Percentiles rank a stretch among this genome's conserved stretches.
Conservation (phyloP, 2,113 vertebrate genomes). For the Megaceryle torquata region DNA sequence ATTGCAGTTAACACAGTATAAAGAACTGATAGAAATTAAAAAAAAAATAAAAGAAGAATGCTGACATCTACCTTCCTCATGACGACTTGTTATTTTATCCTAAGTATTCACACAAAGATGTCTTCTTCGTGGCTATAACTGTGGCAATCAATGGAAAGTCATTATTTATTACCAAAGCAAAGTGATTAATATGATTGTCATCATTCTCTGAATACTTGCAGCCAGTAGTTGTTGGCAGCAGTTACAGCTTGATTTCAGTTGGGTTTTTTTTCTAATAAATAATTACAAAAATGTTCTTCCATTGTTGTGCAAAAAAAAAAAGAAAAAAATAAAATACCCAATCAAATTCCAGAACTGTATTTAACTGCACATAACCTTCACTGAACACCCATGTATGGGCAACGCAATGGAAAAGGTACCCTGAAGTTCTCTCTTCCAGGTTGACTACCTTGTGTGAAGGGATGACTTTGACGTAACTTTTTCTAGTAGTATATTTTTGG, state of each 20-base stretch:
- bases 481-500: background rate
- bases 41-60: background rate
- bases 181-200: background rate
- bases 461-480: background rate
- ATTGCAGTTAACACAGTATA: background rate
- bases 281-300: background rate
- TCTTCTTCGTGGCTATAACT: background rate
- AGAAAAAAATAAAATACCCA: too few species aligned
- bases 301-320: background rate
- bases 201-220: background rate
- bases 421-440: background rate
- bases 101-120: background rate
- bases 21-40: background rate
- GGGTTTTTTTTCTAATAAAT: background rate
- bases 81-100: background rate
- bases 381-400: background rate
- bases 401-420: background rate
- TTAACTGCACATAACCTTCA: background rate
- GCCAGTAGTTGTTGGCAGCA: background rate
- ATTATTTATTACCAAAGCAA: background rate
- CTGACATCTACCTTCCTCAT: background rate
- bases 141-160: background rate
- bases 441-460: background rate
- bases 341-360: background rate
- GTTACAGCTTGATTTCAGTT: background rate